A percentile compares a stretch with the other conserved stretches of the same genome.
phyloP scores from a whole-genome alignment of 2,888 invertebrate genomes.

The Dysmachus trigonus region DNA sequence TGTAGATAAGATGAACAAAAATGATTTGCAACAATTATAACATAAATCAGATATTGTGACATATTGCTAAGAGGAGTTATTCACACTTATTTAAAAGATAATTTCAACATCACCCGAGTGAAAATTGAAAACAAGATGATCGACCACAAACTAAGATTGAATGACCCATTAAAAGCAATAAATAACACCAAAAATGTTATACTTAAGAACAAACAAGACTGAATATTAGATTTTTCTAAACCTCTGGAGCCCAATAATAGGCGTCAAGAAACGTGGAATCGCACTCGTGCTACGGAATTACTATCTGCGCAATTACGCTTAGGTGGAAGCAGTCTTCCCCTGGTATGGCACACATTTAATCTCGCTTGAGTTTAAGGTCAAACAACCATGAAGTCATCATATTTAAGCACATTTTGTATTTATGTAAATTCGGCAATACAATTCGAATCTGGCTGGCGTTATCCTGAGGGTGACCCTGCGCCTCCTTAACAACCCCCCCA shows the following conservation, averaged over 20 bases:
- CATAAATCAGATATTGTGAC: no score
- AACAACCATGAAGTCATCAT: slow-evolving; percentile 30
- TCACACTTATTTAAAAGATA: no score
- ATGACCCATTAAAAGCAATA: no score
- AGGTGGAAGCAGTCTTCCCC: neutral
- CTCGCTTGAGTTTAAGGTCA: slow-evolving; percentile 1
- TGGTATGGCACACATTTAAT: neutral
- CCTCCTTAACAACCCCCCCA: neutral
- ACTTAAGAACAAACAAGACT: neutral
- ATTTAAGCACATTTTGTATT: neutral
- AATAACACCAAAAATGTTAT: neutral
- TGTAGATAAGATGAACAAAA: no score
- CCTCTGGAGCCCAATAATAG: neutral
- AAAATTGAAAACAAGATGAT: no score
- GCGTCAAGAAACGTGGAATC: neutral
- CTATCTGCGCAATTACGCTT: slow-evolving; percentile 5
- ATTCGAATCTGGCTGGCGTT: neutral
- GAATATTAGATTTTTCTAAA: neutral
- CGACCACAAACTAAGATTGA: no score
- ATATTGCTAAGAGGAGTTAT: no score
- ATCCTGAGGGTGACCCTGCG: neutral
- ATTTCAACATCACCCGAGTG: no score
- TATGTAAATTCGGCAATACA: slow-evolving; percentile 6
- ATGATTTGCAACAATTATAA: no score
- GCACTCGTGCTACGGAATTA: neutral